Evolutionary conservation across 2,888 invertebrate genomes (phyloP).

Genomic region (Carpatolechia fugitivella): DNA sequence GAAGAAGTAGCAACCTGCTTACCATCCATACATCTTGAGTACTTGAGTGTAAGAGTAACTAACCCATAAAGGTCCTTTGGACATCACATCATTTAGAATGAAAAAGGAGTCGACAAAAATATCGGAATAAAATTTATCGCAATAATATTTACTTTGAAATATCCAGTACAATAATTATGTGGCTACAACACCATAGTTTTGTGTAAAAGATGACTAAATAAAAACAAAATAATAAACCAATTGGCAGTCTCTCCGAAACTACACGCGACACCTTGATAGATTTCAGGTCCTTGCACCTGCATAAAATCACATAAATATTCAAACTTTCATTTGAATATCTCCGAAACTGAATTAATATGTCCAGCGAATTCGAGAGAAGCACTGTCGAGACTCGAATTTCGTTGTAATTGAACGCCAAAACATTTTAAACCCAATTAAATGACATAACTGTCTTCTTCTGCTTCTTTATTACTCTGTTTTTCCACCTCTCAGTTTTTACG

Average conservation of each 20-base stretch:
- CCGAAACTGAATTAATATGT: constrained; percentile 15
- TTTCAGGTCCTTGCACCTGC: constrained; percentile 38
- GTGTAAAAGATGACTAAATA: no score
- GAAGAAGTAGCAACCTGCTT: constrained; percentile 14
- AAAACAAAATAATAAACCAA: no score
- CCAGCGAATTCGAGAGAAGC: constrained; percentile 3
- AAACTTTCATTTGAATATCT: constrained; percentile 33
- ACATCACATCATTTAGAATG: no score
- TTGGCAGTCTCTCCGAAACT: no score
- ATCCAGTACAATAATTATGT: no score
- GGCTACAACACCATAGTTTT: no score
- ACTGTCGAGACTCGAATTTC: not conserved
- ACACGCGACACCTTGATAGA: constrained; percentile 33
- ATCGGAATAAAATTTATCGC: no score
- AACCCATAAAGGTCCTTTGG: no score
- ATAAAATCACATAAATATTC: constrained; percentile 45
- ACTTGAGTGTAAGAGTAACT: no score
- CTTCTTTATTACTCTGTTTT: constrained; percentile 12
- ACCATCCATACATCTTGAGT: constrained; percentile 30
- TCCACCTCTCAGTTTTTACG: not conserved
- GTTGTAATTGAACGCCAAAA: constrained; percentile 4
- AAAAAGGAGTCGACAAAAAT: no score
- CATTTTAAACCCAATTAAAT: constrained; percentile 16
- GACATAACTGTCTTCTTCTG: constrained; percentile 5
- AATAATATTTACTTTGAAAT: no score